These are phyloP conservation scores for Scalopus aquaticus DNA, from an alignment of 2,113 vertebrate genomes.

Conservation along the genomic window DNA sequence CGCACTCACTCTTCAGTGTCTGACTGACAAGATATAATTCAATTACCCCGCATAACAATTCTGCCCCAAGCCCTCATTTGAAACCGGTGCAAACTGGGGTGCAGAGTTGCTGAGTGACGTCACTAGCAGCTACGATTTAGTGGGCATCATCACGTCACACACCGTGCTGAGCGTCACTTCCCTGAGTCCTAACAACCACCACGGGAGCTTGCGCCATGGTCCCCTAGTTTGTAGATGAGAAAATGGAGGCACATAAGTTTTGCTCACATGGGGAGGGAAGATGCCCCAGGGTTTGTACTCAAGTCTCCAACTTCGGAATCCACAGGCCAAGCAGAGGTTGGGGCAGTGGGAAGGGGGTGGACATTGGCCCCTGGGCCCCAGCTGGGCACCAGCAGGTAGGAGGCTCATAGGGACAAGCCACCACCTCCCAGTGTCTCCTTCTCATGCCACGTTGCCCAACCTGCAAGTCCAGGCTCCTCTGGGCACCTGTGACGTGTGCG, in stretches of 20 bases:
- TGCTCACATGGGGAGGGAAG: background rate
- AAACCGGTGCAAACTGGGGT: background rate
- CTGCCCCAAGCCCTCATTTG: background rate
- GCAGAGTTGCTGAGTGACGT: background rate
- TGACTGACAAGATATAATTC: background rate
- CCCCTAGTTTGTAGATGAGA: background rate
- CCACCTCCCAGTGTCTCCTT: background rate
- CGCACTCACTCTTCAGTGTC: background rate
- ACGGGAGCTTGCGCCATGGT: accelerated
- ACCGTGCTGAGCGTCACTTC: accelerated
- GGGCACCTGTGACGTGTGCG: accelerated
- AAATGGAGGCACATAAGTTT: background rate
- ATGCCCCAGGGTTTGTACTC: background rate
- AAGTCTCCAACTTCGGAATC: background rate
- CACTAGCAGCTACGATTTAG: background rate
- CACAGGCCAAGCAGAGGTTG: accelerated
- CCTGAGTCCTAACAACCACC: background rate
- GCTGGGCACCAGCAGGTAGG: too few relatives aligned
- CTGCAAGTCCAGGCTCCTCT: background rate
- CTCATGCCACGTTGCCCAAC: too few relatives aligned
- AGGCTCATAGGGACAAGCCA: accelerated
- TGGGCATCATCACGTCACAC: background rate
- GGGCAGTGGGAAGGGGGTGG: too few relatives aligned
- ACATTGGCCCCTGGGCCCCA: accelerated
- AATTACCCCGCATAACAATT: background rate